These are phyloP conservation scores for Cremastobaeus sp. DNA, from an alignment of 2,888 invertebrate species.

Conservation along the genomic window DNA sequence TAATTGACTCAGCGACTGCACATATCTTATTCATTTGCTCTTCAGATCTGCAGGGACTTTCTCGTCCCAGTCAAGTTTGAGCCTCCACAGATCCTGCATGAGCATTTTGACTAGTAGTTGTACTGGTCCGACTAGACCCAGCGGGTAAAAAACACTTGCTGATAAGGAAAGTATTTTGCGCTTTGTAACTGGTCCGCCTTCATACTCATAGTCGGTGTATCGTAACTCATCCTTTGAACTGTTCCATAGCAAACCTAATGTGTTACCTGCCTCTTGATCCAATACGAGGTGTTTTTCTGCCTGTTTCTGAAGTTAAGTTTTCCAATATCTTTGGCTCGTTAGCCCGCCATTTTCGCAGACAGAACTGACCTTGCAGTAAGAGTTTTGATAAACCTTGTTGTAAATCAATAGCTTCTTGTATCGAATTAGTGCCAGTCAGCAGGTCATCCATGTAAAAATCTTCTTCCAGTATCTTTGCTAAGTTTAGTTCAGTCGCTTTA, in stretches of 20 bases:
- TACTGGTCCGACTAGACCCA: conserved; percentile 51
- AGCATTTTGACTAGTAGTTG: conserved; percentile 49
- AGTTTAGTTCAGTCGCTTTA: conserved; percentile 35
- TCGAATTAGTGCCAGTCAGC: conserved; percentile 12
- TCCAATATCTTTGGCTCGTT: conserved; percentile 19
- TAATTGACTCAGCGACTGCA: not conserved
- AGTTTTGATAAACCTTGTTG: conserved; percentile 20
- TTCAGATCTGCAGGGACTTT: not conserved
- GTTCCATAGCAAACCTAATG: conserved; percentile 57
- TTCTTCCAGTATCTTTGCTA: conserved; percentile 31
- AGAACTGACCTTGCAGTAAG: conserved; percentile 22
- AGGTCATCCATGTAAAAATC: conserved; percentile 63
- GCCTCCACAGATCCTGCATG: conserved; percentile 45
- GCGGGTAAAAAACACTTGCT: conserved; percentile 57
- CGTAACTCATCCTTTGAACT: conserved; percentile 28
- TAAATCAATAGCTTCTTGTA: conserved; percentile 53
- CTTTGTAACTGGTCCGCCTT: conserved; percentile 11
- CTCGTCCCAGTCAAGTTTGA: conserved; percentile 12
- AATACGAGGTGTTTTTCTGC: conserved; percentile 17
- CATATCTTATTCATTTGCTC: not conserved
- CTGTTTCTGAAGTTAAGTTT: conserved; percentile 14
- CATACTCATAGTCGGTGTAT: conserved; percentile 23
- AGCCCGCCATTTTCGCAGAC: conserved; percentile 47
- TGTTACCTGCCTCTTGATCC: conserved; percentile 47
- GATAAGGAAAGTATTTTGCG: conserved; percentile 43